Percentiles rank a stretch among this genome's conserved stretches.
Conservation (phyloP, 2,113 vertebrate species). For the Aegypius monachus region DNA sequence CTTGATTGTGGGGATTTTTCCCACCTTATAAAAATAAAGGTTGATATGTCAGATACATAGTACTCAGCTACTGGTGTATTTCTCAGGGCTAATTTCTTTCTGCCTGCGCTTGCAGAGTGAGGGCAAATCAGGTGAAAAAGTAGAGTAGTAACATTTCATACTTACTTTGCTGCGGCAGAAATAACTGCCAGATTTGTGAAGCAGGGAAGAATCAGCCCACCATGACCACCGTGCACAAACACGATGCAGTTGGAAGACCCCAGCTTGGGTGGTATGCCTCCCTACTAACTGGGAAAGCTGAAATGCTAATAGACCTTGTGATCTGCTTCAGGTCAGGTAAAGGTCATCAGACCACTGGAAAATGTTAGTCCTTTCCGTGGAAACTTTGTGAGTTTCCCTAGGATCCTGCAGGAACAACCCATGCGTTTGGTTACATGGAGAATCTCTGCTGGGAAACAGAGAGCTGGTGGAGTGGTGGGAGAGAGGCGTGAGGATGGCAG, state of each 20-base stretch:
- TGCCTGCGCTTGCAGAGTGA: accelerated
- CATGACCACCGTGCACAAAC: background rate
- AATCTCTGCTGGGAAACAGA: background rate
- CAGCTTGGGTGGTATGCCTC: background rate
- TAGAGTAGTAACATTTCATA: background rate
- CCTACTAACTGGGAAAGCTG: slow-evolving; percentile 11
- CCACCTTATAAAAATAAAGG: background rate
- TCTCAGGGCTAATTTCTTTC: background rate
- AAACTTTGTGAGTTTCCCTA: background rate
- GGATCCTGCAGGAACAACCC: background rate
- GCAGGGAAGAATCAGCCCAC: background rate
- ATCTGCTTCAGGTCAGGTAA: slow-evolving; percentile 26
- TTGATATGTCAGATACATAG: background rate
- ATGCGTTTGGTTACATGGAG: background rate
- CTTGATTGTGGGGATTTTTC: background rate
- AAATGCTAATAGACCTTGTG: background rate
- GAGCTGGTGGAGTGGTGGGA: background rate
- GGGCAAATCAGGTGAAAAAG: background rate
- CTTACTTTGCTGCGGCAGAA: background rate
- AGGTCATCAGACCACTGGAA: slow-evolving; percentile 20
- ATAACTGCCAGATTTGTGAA: background rate
- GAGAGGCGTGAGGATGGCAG: background rate
- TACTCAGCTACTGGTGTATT: background rate
- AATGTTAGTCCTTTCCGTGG: background rate
- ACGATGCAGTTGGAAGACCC: background rate